Conservation (phyloP, 2,113 vertebrate genomes). For the Poicephalus gulielmi region DNA sequence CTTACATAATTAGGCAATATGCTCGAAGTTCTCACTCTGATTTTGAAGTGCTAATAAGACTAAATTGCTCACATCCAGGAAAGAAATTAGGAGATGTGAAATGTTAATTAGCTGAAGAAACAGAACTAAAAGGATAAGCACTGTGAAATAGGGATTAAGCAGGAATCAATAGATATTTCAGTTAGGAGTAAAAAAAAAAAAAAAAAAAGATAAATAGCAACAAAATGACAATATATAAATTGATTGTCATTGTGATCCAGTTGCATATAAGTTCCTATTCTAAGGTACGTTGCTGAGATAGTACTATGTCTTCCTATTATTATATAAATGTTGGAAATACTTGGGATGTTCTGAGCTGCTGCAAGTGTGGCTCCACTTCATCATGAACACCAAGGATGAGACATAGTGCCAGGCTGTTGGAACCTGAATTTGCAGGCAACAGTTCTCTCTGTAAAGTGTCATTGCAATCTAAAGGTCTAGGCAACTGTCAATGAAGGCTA, state of each 20-base stretch:
- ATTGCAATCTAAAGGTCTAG: not conserved
- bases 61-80: conserved; percentile 63
- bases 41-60: conserved; percentile 66
- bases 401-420: not conserved
- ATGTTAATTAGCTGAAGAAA: conserved; percentile 63
- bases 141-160: not conserved
- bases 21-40: conserved; percentile 22
- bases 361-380: not conserved
- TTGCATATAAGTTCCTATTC: not conserved
- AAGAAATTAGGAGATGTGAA: conserved; percentile 62
- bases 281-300: not conserved
- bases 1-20: conserved; percentile 54
- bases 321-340: not conserved
- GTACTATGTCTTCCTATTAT: not conserved
- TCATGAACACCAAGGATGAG: not conserved
- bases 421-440: not conserved
- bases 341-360: not conserved
- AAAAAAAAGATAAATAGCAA: not conserved
- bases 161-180: conserved; percentile 15
- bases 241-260: not conserved
- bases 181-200: not conserved
- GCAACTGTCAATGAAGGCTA: not conserved
- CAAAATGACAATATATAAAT: not conserved
- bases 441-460: not conserved
- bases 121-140: conserved; percentile 34